phyloP scores from a whole-genome alignment of 2,113 vertebrate species.

The Nyctereutes procyonoides region DNA sequence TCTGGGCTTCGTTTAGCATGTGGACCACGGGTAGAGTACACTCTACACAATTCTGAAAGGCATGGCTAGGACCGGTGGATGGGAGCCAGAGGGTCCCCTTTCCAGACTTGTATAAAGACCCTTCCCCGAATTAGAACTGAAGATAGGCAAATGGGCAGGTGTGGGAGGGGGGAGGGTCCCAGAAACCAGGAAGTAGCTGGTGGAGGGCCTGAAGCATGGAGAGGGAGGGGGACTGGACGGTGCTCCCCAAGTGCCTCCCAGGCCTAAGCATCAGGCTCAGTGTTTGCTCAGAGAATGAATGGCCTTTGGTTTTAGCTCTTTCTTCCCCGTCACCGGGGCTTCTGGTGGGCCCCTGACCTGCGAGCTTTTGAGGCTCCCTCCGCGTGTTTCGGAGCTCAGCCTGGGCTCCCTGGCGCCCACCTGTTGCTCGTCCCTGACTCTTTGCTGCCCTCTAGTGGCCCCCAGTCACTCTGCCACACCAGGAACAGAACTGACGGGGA shows the following conservation, averaged over 20 bases:
- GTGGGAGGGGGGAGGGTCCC: background rate
- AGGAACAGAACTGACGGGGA: background rate
- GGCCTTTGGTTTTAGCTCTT: background rate
- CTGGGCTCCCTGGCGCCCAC: background rate
- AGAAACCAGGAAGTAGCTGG: background rate
- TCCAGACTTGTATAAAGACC: background rate
- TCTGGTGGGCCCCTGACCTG: background rate
- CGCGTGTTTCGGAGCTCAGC: background rate
- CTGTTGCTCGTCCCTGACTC: slow-evolving; percentile 77
- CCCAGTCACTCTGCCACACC: background rate
- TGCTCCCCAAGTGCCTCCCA: background rate
- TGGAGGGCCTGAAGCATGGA: background rate
- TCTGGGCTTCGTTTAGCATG: background rate
- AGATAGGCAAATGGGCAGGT: background rate
- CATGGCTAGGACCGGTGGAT: background rate
- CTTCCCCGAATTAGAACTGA: background rate
- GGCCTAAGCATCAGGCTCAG: background rate
- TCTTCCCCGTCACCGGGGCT: fast-evolving
- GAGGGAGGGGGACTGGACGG: background rate
- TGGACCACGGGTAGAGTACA: background rate
- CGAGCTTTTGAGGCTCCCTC: background rate
- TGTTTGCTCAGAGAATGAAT: background rate
- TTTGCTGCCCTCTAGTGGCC: slow-evolving; percentile 80
- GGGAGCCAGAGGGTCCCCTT: background rate
- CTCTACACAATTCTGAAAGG: background rate